Evolutionary conservation across 2,113 vertebrate genomes (phyloP).

Genomic region (Colinus virginianus): DNA sequence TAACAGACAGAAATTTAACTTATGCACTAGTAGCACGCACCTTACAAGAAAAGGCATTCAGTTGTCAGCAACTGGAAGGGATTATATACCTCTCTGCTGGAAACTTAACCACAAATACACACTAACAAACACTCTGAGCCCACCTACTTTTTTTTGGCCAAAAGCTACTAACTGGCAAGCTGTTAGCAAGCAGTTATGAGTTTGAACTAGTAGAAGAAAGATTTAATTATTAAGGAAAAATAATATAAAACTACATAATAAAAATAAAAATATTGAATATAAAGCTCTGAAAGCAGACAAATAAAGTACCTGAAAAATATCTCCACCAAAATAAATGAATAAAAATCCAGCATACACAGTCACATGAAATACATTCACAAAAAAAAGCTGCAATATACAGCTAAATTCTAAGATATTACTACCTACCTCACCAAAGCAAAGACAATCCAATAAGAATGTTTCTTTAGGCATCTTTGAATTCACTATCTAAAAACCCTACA

Average conservation of each 20-base stretch:
- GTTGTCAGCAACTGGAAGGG: not conserved
- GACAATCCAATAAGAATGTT: not conserved
- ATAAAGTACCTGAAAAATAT: not conserved
- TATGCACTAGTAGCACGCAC: accelerated
- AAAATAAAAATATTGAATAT: not conserved
- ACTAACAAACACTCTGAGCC: not conserved
- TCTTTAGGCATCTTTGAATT: not conserved
- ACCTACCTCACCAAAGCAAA: not conserved
- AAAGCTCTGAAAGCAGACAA: not conserved
- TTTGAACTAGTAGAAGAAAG: not conserved
- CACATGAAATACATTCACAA: not conserved
- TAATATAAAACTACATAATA: not conserved
- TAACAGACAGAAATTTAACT: not conserved
- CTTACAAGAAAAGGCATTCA: not conserved
- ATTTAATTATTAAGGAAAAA: not conserved
- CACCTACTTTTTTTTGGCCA: not conserved
- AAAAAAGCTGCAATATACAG: not conserved
- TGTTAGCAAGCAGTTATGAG: not conserved
- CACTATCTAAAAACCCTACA: not conserved
- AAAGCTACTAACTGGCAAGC: not conserved
- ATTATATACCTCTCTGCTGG: not conserved
- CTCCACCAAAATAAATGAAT: not conserved
- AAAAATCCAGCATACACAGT: no score
- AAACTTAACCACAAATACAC: not conserved
- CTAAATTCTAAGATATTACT: not conserved